These are phyloP conservation scores for Shinisaurus crocodilurus DNA, from an alignment of 2,113 vertebrate genomes.

Conservation along the genomic window DNA sequence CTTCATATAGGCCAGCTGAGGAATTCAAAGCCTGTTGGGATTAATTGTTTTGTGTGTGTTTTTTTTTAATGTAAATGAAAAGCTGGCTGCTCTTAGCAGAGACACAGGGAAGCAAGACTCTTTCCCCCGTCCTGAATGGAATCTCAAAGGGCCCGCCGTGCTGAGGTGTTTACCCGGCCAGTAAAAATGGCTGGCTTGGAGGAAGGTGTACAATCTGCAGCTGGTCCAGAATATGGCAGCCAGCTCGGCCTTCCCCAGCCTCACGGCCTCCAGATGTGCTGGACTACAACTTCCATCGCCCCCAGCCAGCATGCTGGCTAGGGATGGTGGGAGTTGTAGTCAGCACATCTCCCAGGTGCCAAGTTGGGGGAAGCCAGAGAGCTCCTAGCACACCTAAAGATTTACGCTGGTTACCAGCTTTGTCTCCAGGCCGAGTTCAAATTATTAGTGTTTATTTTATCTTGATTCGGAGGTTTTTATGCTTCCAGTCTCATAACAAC, in stretches of 20 bases:
- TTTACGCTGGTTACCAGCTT: background rate
- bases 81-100: conserved; percentile 70
- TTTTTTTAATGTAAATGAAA: conserved; percentile 68
- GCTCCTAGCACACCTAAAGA: background rate
- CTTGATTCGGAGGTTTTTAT: background rate
- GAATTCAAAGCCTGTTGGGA: conserved; percentile 80
- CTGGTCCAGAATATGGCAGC: background rate
- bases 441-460: background rate
- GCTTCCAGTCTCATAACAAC: too few species aligned
- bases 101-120: conserved; percentile 64
- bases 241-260: background rate
- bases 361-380: too few species aligned
- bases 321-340: background rate
- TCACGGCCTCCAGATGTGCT: background rate
- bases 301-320: background rate
- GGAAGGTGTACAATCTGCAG: background rate
- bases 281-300: background rate
- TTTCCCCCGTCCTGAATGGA: conserved; percentile 70
- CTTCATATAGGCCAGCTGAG: conserved; percentile 75
- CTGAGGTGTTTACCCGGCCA: too few species aligned
- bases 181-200: background rate
- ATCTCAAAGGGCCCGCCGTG: conserved; percentile 68
- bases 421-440: background rate
- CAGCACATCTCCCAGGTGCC: too few species aligned
- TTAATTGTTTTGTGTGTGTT: conserved; percentile 63